Base-by-base conservation (phyloP, 2,797 vertebrate species). In the Karalla daura region DNA sequence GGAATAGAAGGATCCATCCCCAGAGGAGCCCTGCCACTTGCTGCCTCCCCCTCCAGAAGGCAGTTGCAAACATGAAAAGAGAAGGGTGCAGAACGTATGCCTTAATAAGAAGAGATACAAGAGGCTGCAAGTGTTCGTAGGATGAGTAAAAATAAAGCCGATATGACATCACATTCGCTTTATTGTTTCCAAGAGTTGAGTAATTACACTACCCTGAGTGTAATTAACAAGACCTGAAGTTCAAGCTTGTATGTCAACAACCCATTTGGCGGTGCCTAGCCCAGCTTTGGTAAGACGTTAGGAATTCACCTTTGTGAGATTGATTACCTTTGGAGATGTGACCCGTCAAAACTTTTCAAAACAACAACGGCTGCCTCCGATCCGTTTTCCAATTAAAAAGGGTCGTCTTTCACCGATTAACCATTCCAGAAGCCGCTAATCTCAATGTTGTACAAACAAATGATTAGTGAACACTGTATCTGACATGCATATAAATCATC, bases 1-100 rank as follows among this genome's bases (percentile, higher is more conserved):
- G 68, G 67, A 86, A 85, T 70, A 81, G 60, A 85, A 75, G 51
- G 61, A 67, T 73, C 62, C 74, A 65, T n/a, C 74, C 80, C 77
- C 75, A 89, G 53, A 62, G 53, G 69, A 63, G 63, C 77, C 58
- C 62, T 49, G 37, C 39, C 2, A 70, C 64, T 40, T 78, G 71
- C 56, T 74, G 59, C 36, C 78, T 81, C 74, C 62, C 73, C 32
- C 74, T 69, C 13, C 41, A 49, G 3, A 67, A 65, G 0, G 0
- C 37, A 63, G 25, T 35, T 61, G 54, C 23, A 74, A 77, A 76
- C 60, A 67, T 55, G n/a, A 56, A 74, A 67, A 51, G 49, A 33
- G 49, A 47, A 3, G n/a, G n/a, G n/a, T n/a, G n/a, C n/a, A n/a
- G n/a, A n/a, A n/a, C n/a, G n/a, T n/a, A n/a, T n/a, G n/a, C n/a